Evolutionary conservation across 2,797 vertebrate species (phyloP), one percentile per base, ranked within the genome.

Genomic region (Sebastiscus albofasciatus): DNA sequence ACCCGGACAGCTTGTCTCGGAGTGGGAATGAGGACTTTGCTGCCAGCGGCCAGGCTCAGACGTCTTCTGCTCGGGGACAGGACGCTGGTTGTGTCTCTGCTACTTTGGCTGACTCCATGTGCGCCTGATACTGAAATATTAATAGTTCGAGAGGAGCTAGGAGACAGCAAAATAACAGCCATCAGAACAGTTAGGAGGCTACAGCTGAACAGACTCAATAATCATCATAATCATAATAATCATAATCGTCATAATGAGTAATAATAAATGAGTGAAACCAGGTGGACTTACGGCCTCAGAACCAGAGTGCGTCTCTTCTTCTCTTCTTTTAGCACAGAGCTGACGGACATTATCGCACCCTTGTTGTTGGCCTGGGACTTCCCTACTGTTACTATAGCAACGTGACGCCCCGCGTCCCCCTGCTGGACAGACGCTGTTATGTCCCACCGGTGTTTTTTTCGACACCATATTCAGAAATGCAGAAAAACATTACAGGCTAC

Each of bases 1-100:
- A 96, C 96, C 95, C 92, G 92, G 1, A 92, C 59, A 16, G 20
- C 49, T 20, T 77, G 75, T 89, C 88, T 94, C 13, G 76, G 59
- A 4, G 76, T 80, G 10, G 76, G 79, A 1, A 39, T 33, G 31
- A 82, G 49, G 3, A 92, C 24, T 85, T 81, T 96, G 88, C 90
- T 90, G 5, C 94, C 92, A 0, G 81, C 86, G 0, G 77, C 34
- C 4, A 87, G 75, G 54, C 90, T 82, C 1, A 92, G 80, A 8
- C 93, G 93, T 49, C 62, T 94, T 4, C 92, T 78, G 69, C 87
- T 93, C 0, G 56, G 2, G 1, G 90, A 93, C 1, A 68, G 16
- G 8, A 69, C 24, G 66, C 87, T 94, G 39, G 24, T 77, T 1
- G 82, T 55, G 22, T 81, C 90, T 18, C 34, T 72, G 2, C 78